Evolutionary conservation across 2,888 invertebrate species (phyloP), one percentile per base, ranked within the genome.

Genomic region (Leucophenga montana): DNA sequence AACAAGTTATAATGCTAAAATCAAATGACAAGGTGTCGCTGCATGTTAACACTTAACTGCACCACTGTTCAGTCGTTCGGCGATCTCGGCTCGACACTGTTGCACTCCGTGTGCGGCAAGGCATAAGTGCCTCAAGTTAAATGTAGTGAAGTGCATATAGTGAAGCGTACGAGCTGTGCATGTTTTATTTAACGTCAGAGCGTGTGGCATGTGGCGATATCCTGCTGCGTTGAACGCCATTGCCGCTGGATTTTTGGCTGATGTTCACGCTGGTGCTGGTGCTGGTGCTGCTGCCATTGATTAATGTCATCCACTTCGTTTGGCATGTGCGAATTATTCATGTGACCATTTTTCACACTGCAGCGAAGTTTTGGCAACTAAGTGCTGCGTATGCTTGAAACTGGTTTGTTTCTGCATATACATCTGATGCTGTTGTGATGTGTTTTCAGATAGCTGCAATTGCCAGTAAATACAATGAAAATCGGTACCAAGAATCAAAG

Each of bases 241-340:
- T 8, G 39, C 39, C 9, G 39, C 11, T 39, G 39, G 39, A 3
- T 5, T 39, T 8, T 11, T 39, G 3, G 39, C 9, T 11, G 11
- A 39, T 8, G 39, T 11, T 39, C 18, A 65, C 68, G 71, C 73
- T 68, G 73, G 70, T 71, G 71, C 31, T 68, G 56, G 61, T 20
- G 27, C 71, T 33, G 33, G 3, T 64, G 69, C 50, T 16, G 71
- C 70, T 71, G 76, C 80, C 78, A 80, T 83, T 82, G 83, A 82
- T 82, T 82, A 82, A 82, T 82, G 81, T 80, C 73, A 73, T 71
- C 31, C 20, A 48, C 62, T 62, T 65, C 66, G 70, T 73, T 62
- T 66, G 27, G 64, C 46, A 6, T 46, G 6, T 46, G 46, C 46
- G 50, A n/a, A 11, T 50, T 50, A 48, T 48, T 22, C 46, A 39